phyloP scores from a whole-genome alignment of 1,140 invertebrate genomes.

The Oscheius sp. region DNA sequence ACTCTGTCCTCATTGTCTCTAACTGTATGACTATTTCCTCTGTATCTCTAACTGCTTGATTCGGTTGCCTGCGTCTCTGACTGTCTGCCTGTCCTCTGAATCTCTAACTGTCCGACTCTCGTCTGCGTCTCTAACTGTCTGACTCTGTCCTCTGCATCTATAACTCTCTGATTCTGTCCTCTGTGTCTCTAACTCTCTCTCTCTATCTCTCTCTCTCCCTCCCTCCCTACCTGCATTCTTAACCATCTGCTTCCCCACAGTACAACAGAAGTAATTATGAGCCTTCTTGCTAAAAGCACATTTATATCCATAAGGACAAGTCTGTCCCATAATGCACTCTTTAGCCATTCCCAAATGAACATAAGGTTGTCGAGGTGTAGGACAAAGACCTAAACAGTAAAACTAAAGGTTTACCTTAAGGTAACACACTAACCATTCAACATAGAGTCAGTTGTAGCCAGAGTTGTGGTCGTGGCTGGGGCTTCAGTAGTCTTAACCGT shows the following conservation, averaged over 20 bases:
- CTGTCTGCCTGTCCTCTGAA: too few species aligned
- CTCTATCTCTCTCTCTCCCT: background rate
- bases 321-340: constrained; percentile 33
- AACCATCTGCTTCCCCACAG: background rate
- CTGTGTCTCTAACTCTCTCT: too few species aligned
- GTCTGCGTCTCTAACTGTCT: too few species aligned
- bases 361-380: constrained; percentile 35
- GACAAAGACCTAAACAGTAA: constrained; percentile 37
- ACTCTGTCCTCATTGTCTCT: too few species aligned
- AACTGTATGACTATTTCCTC: too few species aligned
- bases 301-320: constrained; percentile 37
- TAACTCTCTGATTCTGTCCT: too few species aligned
- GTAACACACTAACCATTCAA: constrained; percentile 3
- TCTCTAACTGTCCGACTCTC: too few species aligned
- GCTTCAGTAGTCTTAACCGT: background rate
- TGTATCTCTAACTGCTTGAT: too few species aligned
- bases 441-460: background rate
- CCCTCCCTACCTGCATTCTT: background rate
- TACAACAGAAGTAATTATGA: constrained; percentile 41
- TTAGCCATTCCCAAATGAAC: constrained; percentile 37
- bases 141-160: too few species aligned
- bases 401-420: too few species aligned
- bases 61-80: too few species aligned
- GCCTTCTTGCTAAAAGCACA: constrained; percentile 39
- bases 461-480: constrained; percentile 13